Evolutionary conservation across 2,888 invertebrate species (phyloP), one percentile per base, ranked within the genome.

Genomic region (Leptinotarsa tumamoca): DNA sequence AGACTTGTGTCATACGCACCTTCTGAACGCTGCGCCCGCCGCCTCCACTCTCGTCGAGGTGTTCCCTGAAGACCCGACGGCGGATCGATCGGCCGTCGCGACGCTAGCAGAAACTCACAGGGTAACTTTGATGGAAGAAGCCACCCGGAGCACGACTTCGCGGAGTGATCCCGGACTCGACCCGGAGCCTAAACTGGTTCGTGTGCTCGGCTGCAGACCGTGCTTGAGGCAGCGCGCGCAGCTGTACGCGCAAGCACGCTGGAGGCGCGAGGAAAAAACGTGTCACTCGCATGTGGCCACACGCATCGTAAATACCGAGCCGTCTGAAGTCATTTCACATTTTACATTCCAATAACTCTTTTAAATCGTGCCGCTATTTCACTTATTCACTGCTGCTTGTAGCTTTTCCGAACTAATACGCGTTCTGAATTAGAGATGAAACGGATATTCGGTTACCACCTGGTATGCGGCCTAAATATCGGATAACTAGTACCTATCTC

Each of bases 131-230:
- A 63, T 33, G 27, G 18, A 23, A 61, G 27, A 61, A 43, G 70
- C 23, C 68, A 70, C 73, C 72, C 73, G 82, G 78, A 82, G 74
- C 68, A 27, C 63, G 63, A 17, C 68, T 58, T 70, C 49, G 49
- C 43, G 49, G 49, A 61, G 50, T 54, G 68, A 76, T 72, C 78
- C 75, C 71, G 71, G 70, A 71, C 76, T 82, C 81, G 82, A 85
- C 85, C 86, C 86, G 85, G 86, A 86, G 78, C 80, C 77, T 80
- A 79, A 77, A 82, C 83, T 83, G 83, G 79, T 81, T 82, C 81
- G 82, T 79, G 74, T 81, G 82, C 80, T 79, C 83, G 84, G 85
- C 84, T 84, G 85, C 85, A 84, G 84, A 82, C 82, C 81, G 82
- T 80, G 81, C 81, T 80, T 76, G 79, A 79, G 73, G 78, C 82